phyloP scores from a whole-genome alignment of 1,140 invertebrate genomes.

The Homarus americanus region DNA sequence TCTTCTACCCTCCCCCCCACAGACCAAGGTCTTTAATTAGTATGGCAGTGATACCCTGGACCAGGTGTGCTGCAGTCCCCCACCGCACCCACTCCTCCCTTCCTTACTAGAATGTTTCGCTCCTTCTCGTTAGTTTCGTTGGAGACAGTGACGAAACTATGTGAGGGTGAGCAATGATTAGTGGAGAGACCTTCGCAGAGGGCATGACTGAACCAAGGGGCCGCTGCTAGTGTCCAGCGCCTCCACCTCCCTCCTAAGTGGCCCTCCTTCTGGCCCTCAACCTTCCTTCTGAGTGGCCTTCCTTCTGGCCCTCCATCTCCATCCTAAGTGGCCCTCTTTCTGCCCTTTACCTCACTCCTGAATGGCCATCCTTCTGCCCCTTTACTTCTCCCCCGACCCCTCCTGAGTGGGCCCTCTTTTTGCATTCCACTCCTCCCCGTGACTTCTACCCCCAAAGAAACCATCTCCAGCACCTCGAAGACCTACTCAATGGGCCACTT shows the following conservation, averaged over 20 bases:
- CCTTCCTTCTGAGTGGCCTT: neutral
- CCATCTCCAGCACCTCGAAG: too few relatives aligned
- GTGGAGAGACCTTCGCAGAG: constrained; percentile 26
- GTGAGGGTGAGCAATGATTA: constrained; percentile 9
- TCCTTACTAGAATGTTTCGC: constrained; percentile 16
- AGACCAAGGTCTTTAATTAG: constrained; percentile 45
- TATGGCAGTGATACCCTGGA: neutral
- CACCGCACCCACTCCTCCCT: neutral
- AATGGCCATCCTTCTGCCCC: neutral
- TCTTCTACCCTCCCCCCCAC: neutral
- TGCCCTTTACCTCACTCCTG: neutral
- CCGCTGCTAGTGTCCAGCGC: neutral
- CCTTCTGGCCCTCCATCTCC: neutral
- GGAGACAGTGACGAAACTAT: neutral
- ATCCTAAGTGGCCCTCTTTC: neutral
- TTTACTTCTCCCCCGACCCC: too few relatives aligned
- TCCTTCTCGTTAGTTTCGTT: too few relatives aligned
- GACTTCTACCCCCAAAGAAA: too few relatives aligned
- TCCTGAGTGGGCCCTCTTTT: too few relatives aligned
- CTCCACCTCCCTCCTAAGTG: constrained; percentile 2
- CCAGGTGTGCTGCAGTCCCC: constrained; percentile 16
- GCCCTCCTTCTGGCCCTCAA: neutral
- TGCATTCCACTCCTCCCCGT: too few relatives aligned
- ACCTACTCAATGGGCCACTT: too few relatives aligned
- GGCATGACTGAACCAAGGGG: constrained; percentile 14